Evolutionary conservation across 2,797 vertebrate species (phyloP).

Genomic region (Clarias laeviceps): DNA sequence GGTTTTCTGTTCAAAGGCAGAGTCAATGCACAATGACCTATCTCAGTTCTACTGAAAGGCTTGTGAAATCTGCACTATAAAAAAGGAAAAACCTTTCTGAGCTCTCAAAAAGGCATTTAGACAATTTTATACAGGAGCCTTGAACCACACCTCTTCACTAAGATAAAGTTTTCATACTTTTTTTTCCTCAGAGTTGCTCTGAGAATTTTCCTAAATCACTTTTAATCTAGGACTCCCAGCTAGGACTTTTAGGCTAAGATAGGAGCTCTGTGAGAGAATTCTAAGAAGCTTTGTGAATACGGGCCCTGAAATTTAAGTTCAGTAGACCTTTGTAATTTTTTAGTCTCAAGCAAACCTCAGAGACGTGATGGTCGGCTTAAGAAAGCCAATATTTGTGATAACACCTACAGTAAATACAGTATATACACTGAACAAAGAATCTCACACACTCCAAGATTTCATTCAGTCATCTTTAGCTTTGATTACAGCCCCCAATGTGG

Average conservation of each 20-base stretch:
- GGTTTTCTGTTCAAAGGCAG: neutral
- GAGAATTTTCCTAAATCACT: too few species aligned
- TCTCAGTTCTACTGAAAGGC: slow-evolving; percentile 14
- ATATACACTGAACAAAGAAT: too few species aligned
- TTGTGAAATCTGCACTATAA: slow-evolving; percentile 1
- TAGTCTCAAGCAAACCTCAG: slow-evolving; percentile 7
- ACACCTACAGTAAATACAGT: neutral
- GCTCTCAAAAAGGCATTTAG: neutral
- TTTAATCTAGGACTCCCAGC: too few species aligned
- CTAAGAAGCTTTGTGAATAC: too few species aligned
- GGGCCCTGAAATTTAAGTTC: neutral
- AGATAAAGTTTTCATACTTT: too few species aligned
- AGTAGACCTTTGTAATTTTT: slow-evolving; percentile 35
- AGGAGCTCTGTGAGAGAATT: too few species aligned
- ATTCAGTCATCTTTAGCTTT: neutral
- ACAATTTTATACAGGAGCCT: neutral
- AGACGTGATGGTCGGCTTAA: slow-evolving; percentile 14
- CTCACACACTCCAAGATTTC: too few species aligned
- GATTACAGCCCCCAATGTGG: too few species aligned
- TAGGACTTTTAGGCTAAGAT: too few species aligned
- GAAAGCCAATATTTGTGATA: neutral
- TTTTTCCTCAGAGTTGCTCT: too few species aligned
- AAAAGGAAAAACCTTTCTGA: neutral
- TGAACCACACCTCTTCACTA: too few species aligned
- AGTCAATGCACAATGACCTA: slow-evolving; percentile 22